Evolutionary conservation across 2,113 vertebrate species (phyloP), one percentile per base, ranked within the genome.

Genomic region (Acrocephalus kingi): DNA sequence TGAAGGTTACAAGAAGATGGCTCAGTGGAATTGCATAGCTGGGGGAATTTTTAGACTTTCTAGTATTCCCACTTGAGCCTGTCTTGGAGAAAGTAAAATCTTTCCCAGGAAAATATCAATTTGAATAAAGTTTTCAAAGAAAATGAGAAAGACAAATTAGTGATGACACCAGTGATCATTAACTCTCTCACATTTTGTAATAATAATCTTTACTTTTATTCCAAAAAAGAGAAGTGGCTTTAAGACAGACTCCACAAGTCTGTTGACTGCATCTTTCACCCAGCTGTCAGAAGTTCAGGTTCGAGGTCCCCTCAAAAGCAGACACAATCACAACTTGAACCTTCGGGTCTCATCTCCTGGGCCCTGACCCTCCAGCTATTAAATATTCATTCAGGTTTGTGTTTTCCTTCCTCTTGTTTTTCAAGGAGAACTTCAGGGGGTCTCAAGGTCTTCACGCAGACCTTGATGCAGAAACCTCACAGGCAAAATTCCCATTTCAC

Each of bases 231-330:
- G 46, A 81, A 48, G 25, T 14, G 7, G 25, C 11, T 84, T 75
- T 58, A 71, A 77, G 64, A n/a, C 55, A 66, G 30, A 74, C 23
- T 89, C 35, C 80, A 43, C 0, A 2, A 77, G 31, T 66, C 72
- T 77, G 76, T 23, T 91, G 84, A 87, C n/a, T 81, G 77, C 64
- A 89, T 67, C 91, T 91, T 87, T 92, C 76, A 74, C 43, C 28
- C 51, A 46, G 64, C 77, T 91, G 87, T 91, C 87, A 91, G 55
- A 74, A 92, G 64, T 14, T 27, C 68, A 74, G 48, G 51, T 59
- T 81, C 39, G 51, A 87, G 80, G 56, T 71, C 84, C 76, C 25
- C 91, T 93, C 16, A 30, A 67, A 67, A 81, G 48, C 87, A 89
- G 46, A 35, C 33, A 27, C 68, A 81, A 43, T 51, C n/a, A 43